These are phyloP conservation scores for Leucozona laternaria DNA, from an alignment of 2,888 invertebrate genomes.

Conservation along the genomic window DNA sequence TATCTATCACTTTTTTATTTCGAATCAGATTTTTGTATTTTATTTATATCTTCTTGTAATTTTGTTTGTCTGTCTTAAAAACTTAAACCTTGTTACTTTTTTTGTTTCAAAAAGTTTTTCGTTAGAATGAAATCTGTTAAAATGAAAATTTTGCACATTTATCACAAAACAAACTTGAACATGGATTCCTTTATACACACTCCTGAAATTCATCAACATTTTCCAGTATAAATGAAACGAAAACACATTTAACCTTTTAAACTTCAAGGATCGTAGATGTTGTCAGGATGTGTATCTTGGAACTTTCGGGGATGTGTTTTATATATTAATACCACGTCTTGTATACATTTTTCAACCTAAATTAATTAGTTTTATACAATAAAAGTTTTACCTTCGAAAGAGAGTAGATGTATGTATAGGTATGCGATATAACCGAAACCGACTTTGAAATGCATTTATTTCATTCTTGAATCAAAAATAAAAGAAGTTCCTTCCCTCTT, in stretches of 20 bases:
- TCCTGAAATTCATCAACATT: not conserved
- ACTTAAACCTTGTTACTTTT: no score
- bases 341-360: not conserved
- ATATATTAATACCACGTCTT: not conserved
- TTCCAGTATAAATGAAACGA: not conserved
- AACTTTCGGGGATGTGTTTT: not conserved
- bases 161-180: not conserved
- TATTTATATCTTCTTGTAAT: no score
- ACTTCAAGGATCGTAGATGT: not conserved
- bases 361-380: slow-evolving; percentile 4
- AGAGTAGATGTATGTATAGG: no score
- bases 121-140: not conserved
- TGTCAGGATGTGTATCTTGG: not conserved
- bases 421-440: not conserved
- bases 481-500: slow-evolving; percentile 27
- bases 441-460: not conserved
- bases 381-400: not conserved
- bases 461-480: not conserved
- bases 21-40: no score
- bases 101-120: not conserved
- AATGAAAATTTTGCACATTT: not conserved
- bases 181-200: not conserved
- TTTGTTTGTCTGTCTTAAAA: no score
- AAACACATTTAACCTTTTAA: slow-evolving; percentile 1
- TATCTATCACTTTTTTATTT: no score